A percentile compares a stretch with the other conserved stretches of the same genome.
Evolutionary conservation across 2,888 invertebrate genomes (phyloP).

Genomic region (Lepidonotus clava): DNA sequence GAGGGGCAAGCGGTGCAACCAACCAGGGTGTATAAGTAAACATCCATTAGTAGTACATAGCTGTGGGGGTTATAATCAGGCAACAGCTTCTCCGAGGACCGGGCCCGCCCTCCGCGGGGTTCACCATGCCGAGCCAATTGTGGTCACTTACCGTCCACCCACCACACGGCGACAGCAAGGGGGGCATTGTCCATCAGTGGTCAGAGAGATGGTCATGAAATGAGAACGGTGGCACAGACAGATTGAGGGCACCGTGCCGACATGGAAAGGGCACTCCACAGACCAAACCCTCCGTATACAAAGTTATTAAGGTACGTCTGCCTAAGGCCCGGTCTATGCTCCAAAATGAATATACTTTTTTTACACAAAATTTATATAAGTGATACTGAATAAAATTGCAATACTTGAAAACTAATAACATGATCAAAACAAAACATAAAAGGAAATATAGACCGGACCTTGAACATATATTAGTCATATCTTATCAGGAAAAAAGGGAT

Average conservation of each 20-base stretch:
- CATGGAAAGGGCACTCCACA: too few species aligned
- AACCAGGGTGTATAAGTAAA: not conserved
- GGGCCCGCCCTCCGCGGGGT: not conserved
- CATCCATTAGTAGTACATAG: not conserved
- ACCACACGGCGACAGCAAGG: not conserved
- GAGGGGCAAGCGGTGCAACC: not conserved
- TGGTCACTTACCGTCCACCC: not conserved
- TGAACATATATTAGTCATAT: too few species aligned
- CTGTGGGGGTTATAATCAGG: not conserved
- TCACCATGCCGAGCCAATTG: not conserved
- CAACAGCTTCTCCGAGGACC: not conserved
- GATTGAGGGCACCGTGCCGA: not conserved
- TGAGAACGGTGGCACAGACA: constrained; percentile 10
- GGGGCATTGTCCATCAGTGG: not conserved
- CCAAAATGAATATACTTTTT: too few species aligned
- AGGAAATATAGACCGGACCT: too few species aligned
- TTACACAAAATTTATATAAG: too few species aligned
- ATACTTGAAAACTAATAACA: too few species aligned
- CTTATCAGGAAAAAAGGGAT: too few species aligned
- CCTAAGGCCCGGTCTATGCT: too few species aligned
- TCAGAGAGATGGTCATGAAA: constrained; percentile 36
- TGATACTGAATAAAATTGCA: too few species aligned
- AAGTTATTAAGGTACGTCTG: too few species aligned
- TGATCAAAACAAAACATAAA: too few species aligned
- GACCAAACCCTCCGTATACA: too few species aligned